Base-by-base conservation (phyloP, 2,888 invertebrate genomes). In the Tetragnatha montana region DNA sequence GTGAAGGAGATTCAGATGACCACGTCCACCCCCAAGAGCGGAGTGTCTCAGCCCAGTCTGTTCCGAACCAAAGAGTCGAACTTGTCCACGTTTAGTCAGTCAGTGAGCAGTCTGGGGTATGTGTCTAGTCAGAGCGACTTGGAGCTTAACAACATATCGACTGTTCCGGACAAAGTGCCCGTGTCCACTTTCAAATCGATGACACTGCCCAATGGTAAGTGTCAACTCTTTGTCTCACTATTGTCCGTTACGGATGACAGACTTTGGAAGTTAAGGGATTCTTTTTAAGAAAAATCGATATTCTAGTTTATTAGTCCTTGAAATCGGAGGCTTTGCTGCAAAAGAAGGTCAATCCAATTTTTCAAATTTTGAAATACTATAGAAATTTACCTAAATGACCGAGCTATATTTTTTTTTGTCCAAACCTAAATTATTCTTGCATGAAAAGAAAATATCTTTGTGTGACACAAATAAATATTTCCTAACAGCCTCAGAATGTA, bases 91-190 rank as follows among this genome's bases (percentile, higher is more conserved):
- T 90, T 90, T 69, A 90, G 86, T 74, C 81, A 81, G 19, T 89
- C 89, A 17, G 89, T 68, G 35, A 86, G 81, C 73, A 89, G 89
- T 35, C 68, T 89, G 68, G 89, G 89, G 8, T 85, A 89, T n/a
- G 60, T 81, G 7, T 89, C 89, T 89, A 90, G 89, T 90, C 89
- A 90, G 74, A 90, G 89, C 69, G 89, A 90, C n/a, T 51, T 86
- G 79, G 89, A 90, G 49, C 71, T 90, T n/a, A 86, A 74, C 79
- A 87, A 49, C 35, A 71, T 84, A 47, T 60, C 74, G 21, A 69
- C 73, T 4, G 49, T 81, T 12, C 73, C 69, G 4, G 82, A 90
- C 19, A 90, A 90, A 80, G 87, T 90, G 49, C 89, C 89, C 10
- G 78, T 90, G 19, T 78, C 89, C 6, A 71, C 79, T 19, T 79